phyloP scores from a whole-genome alignment of 2,888 invertebrate genomes.

The Lobophora halterata region DNA sequence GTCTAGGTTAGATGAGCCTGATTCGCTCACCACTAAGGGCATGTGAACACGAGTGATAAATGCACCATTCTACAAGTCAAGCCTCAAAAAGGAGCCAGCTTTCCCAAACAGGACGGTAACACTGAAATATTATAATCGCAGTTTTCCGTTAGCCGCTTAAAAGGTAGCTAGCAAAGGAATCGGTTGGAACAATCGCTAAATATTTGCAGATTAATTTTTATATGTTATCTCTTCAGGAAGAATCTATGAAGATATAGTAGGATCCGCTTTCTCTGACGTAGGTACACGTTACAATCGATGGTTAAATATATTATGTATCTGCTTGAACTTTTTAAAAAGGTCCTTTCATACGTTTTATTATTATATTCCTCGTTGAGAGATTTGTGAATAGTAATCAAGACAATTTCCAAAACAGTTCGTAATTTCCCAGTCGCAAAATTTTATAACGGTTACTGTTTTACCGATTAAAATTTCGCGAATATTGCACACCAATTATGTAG shows the following conservation, averaged over 20 bases:
- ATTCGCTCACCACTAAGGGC: constrained; percentile 17
- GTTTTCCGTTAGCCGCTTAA: constrained; percentile 13
- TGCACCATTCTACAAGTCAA: constrained; percentile 11
- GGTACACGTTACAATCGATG: too few species aligned
- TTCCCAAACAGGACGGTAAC: constrained; percentile 17
- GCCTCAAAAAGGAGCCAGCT: constrained; percentile 13
- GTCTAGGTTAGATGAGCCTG: constrained; percentile 9
- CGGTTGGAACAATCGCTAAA: constrained; percentile 7
- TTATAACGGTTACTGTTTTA: too few species aligned
- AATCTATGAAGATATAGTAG: not conserved
- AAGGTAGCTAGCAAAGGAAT: constrained; percentile 6
- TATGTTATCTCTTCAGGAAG: not conserved
- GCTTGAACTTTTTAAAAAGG: too few species aligned
- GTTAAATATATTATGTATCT: too few species aligned
- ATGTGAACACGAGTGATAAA: constrained; percentile 15
- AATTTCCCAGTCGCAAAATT: too few species aligned
- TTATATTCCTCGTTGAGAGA: too few species aligned
- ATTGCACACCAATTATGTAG: too few species aligned
- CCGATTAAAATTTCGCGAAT: too few species aligned
- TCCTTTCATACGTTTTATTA: too few species aligned
- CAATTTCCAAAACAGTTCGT: too few species aligned
- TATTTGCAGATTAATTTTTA: constrained; percentile 6
- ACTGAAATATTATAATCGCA: constrained; percentile 20
- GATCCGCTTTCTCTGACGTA: too few species aligned
- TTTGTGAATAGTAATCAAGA: too few species aligned